phyloP scores from a whole-genome alignment of 2,797 vertebrate genomes.

The Cuculus canorus region DNA sequence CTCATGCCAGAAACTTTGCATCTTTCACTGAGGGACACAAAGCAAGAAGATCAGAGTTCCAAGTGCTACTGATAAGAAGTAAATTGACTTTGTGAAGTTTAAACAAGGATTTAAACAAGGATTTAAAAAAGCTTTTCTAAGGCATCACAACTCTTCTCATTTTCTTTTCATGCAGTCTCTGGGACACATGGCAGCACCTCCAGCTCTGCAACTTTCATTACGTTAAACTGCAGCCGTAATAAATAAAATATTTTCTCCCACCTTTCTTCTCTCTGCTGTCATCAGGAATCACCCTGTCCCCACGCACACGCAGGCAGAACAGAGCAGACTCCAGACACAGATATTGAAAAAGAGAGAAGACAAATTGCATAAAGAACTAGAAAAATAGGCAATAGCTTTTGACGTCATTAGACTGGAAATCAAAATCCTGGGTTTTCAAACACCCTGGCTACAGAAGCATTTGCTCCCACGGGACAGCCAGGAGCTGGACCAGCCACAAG shows the following conservation, averaged over 20 bases:
- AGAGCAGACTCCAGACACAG: background rate
- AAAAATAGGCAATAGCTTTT: background rate
- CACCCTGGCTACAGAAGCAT: fast-evolving
- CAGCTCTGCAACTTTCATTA: background rate
- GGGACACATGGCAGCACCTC: background rate
- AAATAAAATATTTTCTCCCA: background rate
- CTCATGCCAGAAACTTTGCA: background rate
- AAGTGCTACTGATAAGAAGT: background rate
- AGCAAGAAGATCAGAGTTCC: background rate
- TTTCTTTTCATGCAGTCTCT: background rate
- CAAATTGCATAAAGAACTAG: background rate
- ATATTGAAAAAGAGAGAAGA: conserved; percentile 48
- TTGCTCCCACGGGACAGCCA: background rate
- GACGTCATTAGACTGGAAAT: background rate
- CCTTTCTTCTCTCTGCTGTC: background rate
- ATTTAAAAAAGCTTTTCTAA: background rate
- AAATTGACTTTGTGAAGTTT: background rate
- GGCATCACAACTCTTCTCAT: background rate
- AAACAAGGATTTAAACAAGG: background rate
- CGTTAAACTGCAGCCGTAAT: background rate
- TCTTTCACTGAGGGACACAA: background rate
- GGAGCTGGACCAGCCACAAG: background rate
- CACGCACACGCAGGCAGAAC: background rate
- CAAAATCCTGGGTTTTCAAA: background rate
- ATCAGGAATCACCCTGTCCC: background rate